Evolutionary conservation across 2,113 vertebrate species (phyloP), one percentile per base, ranked within the genome.

Genomic region (Pardalotus punctatus): DNA sequence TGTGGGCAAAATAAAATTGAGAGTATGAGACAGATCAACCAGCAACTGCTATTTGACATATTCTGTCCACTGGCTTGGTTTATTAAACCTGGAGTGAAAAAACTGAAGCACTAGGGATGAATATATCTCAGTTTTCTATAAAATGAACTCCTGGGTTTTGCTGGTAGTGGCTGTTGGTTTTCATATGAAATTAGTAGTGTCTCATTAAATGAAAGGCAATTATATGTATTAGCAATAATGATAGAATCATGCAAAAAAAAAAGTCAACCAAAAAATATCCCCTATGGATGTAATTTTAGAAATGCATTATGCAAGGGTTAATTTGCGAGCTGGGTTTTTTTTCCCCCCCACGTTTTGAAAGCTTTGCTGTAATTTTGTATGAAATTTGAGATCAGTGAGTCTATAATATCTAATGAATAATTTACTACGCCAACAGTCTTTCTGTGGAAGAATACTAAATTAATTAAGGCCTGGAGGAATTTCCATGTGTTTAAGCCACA

Each of bases 401-500:
- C 96, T 97, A 92, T 97, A 97, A 97, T 96, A 96, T 97, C 96
- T 97, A 94, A 97, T 97, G 97, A 98, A 98, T 97, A 97, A 98
- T 98, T 98, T 97, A 97, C 95, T 94, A 94, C 6, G 20, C 95
- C 96, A 97, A 97, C 97, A 97, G 95, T 92, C 96, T 97, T 97
- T 96, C 97, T 96, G 93, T 97, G 92, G 91, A 97, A 96, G 96
- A 97, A 97, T 97, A 96, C 96, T 96, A 97, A 97, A 98, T 97
- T 98, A 97, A 97, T 97, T 98, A 97, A 96, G 96, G 96, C 97
- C 97, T 97, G 96, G 79, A 97, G 97, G 97, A 97, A 96, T 97
- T 97, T 97, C 67, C 95, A 94, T 97, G 97, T 97, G 94, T 97
- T 97, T 97, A 97, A 97, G 81, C 86, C 93, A 96, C 80, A 96